Evolutionary conservation across 2,797 vertebrate species (phyloP).

Genomic region (Siniperca obscura): DNA sequence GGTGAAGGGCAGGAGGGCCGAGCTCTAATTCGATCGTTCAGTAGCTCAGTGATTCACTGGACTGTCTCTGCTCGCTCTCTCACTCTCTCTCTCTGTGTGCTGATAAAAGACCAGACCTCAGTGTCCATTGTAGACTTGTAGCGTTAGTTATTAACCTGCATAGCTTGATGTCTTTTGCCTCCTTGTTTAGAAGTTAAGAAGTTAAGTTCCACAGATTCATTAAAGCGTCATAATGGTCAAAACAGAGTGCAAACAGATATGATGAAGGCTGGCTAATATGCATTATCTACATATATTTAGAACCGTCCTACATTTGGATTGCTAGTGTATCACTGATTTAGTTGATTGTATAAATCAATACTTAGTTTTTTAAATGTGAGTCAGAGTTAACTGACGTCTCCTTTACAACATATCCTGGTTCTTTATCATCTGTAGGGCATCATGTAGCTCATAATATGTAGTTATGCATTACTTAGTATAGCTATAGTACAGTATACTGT

Average conservation of each 20-base stretch:
- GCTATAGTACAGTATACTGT: neutral
- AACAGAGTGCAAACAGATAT: neutral
- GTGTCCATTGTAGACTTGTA: slow-evolving; percentile 24
- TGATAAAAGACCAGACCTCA: slow-evolving; percentile 41
- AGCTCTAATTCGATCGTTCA: slow-evolving; percentile 65
- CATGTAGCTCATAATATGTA: neutral
- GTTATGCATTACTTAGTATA: slow-evolving; percentile 3
- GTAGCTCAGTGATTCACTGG: slow-evolving; percentile 51
- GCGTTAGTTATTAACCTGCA: slow-evolving; percentile 24
- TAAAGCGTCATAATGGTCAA: neutral
- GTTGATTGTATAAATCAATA: neutral
- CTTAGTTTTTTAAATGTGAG: neutral
- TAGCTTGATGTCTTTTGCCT: slow-evolving; percentile 9
- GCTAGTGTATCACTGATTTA: neutral
- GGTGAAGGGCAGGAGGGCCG: slow-evolving; percentile 57
- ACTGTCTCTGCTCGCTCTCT: slow-evolving; percentile 28
- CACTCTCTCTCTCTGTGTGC: neutral
- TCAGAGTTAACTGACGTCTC: neutral
- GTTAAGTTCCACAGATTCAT: neutral
- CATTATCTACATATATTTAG: slow-evolving; percentile 19
- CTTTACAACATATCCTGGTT: neutral
- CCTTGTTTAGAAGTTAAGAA: neutral
- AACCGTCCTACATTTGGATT: neutral
- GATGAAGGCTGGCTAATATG: neutral
- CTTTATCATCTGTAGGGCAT: neutral